Base-by-base conservation (phyloP, 2,888 invertebrate species). In the Drosophila neoperkinsi region DNA sequence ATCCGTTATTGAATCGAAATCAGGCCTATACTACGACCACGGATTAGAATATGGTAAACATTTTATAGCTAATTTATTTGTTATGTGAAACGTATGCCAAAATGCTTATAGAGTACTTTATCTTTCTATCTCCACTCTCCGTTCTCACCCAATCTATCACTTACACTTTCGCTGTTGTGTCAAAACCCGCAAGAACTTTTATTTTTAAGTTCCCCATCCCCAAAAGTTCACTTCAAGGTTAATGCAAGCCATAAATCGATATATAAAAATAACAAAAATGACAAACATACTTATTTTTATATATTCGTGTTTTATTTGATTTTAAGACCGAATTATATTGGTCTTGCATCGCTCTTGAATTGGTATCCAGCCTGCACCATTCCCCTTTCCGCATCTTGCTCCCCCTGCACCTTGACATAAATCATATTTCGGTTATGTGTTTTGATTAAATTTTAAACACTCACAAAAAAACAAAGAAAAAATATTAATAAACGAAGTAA, bases 1-100 rank as follows among this genome's bases (percentile, higher is more conserved):
- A 67, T 55, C 30, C 50, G 65, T 46, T 62, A 61, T 49, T 61
- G 71, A 65, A 57, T 57, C 68, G 79, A 74, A 91, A 92, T 92
- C 94, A 95, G 97, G 96, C 96, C 97, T 94, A 96, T 96, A 94
- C 95, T 97, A 93, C 96, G 97, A 95, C 97, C 97, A 95, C 96
- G 97, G 96, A 97, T 97, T 94, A 96, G 96, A 95, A 96, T 97
- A 96, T 97, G 97, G 97, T 97, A 97, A 97, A 94, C 94, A 94
- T 90, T 79, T 86, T 82, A 90, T 88, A 82, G 82, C 83, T 92
- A 82, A 80, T 90, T 92, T 88, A 90, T 85, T 74, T 88, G 71
- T 84, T 71, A 75, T 84, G 80, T 79, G 74, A 59, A 76, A 80
- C 59, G 65, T 82, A 79, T 71, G 74, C 59, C 30, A 76, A 79